These are phyloP conservation scores for Labeo catla DNA, from an alignment of 2,113 vertebrate genomes.

Conservation along the genomic window DNA sequence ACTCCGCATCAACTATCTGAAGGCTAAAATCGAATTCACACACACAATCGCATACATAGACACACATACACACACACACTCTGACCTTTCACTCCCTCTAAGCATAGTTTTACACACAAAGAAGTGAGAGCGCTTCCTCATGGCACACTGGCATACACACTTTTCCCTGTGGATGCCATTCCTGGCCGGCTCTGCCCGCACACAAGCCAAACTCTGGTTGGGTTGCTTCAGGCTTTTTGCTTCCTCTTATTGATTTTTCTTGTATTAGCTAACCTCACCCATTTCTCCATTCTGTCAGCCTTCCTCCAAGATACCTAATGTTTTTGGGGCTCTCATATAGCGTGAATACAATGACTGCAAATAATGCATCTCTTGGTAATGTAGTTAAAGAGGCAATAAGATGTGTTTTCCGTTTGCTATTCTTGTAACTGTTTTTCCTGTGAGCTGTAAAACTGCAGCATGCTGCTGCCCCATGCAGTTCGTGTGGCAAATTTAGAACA, in stretches of 20 bases:
- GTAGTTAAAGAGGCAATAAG: constrained; percentile 29
- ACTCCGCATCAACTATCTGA: constrained; percentile 17
- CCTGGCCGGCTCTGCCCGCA: constrained; percentile 5
- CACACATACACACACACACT: constrained; percentile 19
- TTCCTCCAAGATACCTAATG: constrained; percentile 20
- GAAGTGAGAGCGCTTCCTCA: constrained; percentile 24
- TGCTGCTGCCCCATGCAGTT: constrained; percentile 18
- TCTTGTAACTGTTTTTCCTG: constrained; percentile 18
- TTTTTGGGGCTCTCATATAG: constrained; percentile 11
- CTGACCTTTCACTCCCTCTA: constrained; percentile 13
- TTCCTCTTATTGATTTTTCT: constrained; percentile 47
- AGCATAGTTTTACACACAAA: constrained; percentile 35
- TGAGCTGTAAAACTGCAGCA: constrained; percentile 16
- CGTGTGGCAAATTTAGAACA: not conserved
- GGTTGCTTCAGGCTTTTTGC: constrained; percentile 41
- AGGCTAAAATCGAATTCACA: constrained; percentile 43
- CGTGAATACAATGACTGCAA: not conserved
- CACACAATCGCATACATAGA: not conserved
- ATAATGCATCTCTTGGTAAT: constrained; percentile 1
- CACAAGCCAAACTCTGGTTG: constrained; percentile 46
- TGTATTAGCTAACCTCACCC: constrained; percentile 37
- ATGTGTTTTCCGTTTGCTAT: constrained; percentile 15
- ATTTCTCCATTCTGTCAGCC: constrained; percentile 23
- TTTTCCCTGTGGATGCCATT: constrained; percentile 32
- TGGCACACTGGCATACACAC: constrained; percentile 38